Evolutionary conservation across 2,113 vertebrate genomes (phyloP).

Genomic region (Trichechus manatus): DNA sequence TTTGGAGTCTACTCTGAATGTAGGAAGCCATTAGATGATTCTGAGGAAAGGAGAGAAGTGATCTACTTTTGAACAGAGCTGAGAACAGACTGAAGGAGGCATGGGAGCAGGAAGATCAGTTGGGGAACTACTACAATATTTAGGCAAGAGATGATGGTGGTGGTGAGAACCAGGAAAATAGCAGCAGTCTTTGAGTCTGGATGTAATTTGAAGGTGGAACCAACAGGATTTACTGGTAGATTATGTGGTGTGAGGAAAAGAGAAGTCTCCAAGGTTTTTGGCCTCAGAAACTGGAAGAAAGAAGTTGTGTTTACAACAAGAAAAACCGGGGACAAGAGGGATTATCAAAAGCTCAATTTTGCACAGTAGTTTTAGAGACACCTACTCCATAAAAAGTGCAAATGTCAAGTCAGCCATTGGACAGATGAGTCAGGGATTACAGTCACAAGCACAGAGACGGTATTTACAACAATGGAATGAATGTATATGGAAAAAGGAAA

Average conservation of each 20-base stretch:
- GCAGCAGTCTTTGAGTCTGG: neutral
- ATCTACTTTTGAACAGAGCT: neutral
- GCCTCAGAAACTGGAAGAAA: conserved; percentile 36
- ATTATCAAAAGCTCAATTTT: neutral
- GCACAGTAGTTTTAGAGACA: neutral
- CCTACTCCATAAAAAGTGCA: neutral
- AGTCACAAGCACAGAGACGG: neutral
- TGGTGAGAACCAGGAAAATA: neutral
- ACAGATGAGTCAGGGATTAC: neutral
- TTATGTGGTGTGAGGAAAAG: neutral
- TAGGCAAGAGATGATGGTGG: neutral
- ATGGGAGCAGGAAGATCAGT: neutral
- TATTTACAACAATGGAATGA: neutral
- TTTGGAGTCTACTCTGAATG: neutral
- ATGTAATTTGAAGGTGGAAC: neutral
- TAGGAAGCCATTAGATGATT: neutral
- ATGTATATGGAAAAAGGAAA: neutral
- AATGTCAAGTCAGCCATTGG: neutral
- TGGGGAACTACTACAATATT: neutral
- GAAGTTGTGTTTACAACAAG: neutral
- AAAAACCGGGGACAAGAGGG: neutral
- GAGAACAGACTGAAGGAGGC: neutral
- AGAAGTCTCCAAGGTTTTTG: neutral
- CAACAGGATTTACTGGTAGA: neutral
- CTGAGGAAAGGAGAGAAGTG: neutral